Evolutionary conservation across 2,797 vertebrate species (phyloP), one percentile per base, ranked within the genome.

Genomic region (Trachurus trachurus): DNA sequence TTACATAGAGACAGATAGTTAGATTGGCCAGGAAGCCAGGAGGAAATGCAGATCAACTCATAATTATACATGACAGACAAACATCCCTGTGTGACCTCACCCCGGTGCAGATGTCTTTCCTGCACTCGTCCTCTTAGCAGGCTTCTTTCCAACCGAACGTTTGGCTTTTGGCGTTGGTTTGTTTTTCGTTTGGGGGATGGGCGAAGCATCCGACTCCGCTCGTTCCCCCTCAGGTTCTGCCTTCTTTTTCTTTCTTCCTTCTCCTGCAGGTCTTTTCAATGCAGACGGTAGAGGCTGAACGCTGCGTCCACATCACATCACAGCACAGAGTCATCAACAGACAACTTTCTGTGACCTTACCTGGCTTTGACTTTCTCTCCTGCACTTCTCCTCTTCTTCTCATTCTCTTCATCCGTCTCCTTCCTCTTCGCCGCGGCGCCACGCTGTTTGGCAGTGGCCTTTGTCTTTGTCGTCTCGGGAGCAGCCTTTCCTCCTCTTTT

Each of bases 401-500:
- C 2, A 4, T 64, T 29, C 9, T 78, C 54, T 3, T 31, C 21
- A 15, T 49, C 59, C 4, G 16, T 17, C 39, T 6, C 22, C 26
- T 78, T 87, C 53, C 74, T 87, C 67, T 82, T 84, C 17, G 1
- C 29, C 0, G 68, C 64, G 44, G 71, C 71, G 58, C 75, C 42
- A n/a, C 2, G 37, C 22, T 50, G 72, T 58, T 72, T 31, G 1
- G n/a, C 21, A 2, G 49, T 0, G 5, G 39, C 40, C 74, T 76
- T 82, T 6, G 5, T 45, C 74, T 76, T 82, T 6, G 5, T 1
- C 0, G 2, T 54, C 22, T 54, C 39, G 53, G 58, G 65, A 39
- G 31, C 1, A 2, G 22, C 56, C 9, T 17, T 22, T 34, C 42
- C 59, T 12, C 8, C 31, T 15, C n/a, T 6, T 22, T n/a, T 50